These are phyloP conservation scores for Heptranchias perlo DNA, from an alignment of 2,113 vertebrate genomes.

Conservation along the genomic window DNA sequence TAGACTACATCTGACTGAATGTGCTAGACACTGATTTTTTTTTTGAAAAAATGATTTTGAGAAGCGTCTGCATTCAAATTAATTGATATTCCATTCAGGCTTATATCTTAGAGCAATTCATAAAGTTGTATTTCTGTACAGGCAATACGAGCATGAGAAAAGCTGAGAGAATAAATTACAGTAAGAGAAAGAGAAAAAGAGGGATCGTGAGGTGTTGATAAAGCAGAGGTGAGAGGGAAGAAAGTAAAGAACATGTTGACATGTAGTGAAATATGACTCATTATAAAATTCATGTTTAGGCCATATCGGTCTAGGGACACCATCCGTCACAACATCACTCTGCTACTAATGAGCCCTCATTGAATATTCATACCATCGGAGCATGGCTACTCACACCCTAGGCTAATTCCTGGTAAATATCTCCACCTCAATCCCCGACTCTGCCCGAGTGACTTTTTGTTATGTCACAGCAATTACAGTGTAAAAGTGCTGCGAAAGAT, in stretches of 20 bases:
- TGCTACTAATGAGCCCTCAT: slow-evolving; percentile 74
- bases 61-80: slow-evolving; percentile 3
- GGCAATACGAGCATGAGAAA: not conserved
- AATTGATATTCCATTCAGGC: not conserved
- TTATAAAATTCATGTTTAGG: slow-evolving; percentile 81
- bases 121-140: not conserved
- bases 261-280: slow-evolving; percentile 76
- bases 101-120: not conserved
- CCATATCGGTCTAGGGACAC: slow-evolving; percentile 67
- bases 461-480: slow-evolving; percentile 89
- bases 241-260: slow-evolving; percentile 50
- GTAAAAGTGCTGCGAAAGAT: slow-evolving; percentile 87
- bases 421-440: slow-evolving; percentile 61
- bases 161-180: not conserved
- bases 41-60: slow-evolving; percentile 1
- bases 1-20: slow-evolving; percentile 4
- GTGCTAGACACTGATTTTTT: slow-evolving; percentile 6
- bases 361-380: slow-evolving; percentile 70
- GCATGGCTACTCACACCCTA: slow-evolving; percentile 40
- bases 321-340: slow-evolving; percentile 73
- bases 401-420: slow-evolving; percentile 61
- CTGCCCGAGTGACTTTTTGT: slow-evolving; percentile 67
- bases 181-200: not conserved
- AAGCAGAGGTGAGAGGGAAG: slow-evolving; percentile 22
- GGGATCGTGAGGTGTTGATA: slow-evolving; percentile 18